Conservation (phyloP, 2,113 vertebrate genomes). For the Malurus elegans region DNA sequence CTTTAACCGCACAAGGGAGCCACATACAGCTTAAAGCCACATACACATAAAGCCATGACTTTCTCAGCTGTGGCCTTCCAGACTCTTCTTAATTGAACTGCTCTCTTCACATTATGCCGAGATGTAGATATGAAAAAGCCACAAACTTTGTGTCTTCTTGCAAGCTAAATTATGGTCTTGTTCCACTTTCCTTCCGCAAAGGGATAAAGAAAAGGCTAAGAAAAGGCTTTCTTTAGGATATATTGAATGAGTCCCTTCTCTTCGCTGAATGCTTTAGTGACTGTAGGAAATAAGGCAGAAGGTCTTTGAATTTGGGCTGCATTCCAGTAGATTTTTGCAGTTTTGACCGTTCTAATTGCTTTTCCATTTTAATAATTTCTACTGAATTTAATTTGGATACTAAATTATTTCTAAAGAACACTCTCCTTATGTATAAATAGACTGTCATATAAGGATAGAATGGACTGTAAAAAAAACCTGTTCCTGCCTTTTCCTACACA, state of each 20-base stretch:
- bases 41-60: not conserved
- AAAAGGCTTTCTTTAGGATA: not conserved
- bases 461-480: not conserved
- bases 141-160: not conserved
- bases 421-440: not conserved
- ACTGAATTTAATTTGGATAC: not conserved
- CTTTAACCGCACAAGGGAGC: not conserved
- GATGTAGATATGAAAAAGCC: slow-evolving; percentile 6
- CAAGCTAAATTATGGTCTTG: slow-evolving; percentile 17
- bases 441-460: not conserved
- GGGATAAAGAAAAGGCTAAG: not conserved
- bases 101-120: not conserved
- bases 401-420: not conserved
- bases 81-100: not conserved
- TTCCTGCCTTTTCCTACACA: not conserved
- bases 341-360: not conserved
- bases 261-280: not conserved
- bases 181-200: not conserved
- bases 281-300: slow-evolving; percentile 27
- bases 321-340: slow-evolving; percentile 19
- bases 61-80: not conserved
- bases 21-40: too few species aligned
- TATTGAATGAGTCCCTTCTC: slow-evolving; percentile 33
- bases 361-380: not conserved
- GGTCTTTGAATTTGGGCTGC: slow-evolving; percentile 12